phyloP scores from a whole-genome alignment of 1,140 invertebrate species.

The Choristoneura fumiferana region DNA sequence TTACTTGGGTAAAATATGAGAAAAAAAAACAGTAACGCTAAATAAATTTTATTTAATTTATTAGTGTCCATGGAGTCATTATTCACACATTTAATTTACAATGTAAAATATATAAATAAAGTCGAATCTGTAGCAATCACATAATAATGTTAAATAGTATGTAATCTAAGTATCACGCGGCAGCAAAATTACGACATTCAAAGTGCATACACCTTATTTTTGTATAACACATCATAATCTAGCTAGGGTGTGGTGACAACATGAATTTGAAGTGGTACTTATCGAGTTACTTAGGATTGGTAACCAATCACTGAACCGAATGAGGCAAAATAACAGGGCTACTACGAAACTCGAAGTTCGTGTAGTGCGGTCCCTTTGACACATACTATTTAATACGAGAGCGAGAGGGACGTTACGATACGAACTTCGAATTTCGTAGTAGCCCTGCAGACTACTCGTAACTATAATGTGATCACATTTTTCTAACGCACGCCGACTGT shows the following conservation, averaged over 20 bases:
- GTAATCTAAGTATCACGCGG: conserved; percentile 44
- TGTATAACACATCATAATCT: conserved; percentile 12
- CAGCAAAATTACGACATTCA: conserved; percentile 32
- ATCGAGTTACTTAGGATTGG: too few species aligned
- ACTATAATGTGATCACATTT: too few species aligned
- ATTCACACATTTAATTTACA: conserved; percentile 49
- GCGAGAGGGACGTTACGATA: too few species aligned
- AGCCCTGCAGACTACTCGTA: too few species aligned
- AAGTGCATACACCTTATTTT: conserved; percentile 4
- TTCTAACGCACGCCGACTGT: too few species aligned
- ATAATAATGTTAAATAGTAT: conserved; percentile 31
- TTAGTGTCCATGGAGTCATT: conserved; percentile 45
- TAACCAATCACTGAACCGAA: too few species aligned
- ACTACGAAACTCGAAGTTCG: too few species aligned
- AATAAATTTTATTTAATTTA: conserved; percentile 53
- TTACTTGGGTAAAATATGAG: neutral
- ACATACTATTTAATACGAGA: too few species aligned
- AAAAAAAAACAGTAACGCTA: conserved; percentile 46
- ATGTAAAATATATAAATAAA: conserved; percentile 46
- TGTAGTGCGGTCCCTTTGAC: too few species aligned
- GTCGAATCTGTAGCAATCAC: conserved; percentile 39
- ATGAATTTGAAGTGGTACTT: neutral
- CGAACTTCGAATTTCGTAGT: too few species aligned
- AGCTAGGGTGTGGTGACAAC: conserved; percentile 12
- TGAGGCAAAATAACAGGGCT: too few species aligned